Evolutionary conservation across 2,797 vertebrate species (phyloP).

Genomic region (Merluccius polli): DNA sequence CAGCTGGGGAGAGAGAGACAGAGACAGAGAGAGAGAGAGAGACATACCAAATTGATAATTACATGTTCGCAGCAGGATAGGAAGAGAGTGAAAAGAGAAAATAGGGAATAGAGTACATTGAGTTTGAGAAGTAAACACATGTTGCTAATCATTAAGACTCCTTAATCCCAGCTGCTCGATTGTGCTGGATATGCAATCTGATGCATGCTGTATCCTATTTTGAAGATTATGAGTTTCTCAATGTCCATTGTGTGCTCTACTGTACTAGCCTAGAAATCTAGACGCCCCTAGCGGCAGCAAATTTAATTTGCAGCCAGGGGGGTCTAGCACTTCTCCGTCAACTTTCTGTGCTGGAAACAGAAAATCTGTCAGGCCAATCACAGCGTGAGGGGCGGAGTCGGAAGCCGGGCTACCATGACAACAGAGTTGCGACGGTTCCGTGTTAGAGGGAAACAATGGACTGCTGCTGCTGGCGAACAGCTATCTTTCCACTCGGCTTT

Average conservation of each 20-base stretch:
- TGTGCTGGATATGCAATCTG: neutral
- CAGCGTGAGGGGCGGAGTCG: too few species aligned
- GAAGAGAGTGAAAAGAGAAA: constrained; percentile 25
- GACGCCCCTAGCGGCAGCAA: too few species aligned
- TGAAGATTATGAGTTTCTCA: neutral
- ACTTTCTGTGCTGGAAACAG: too few species aligned
- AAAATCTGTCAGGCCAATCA: too few species aligned
- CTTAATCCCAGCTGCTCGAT: neutral
- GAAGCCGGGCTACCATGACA: too few species aligned
- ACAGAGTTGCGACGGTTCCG: too few species aligned
- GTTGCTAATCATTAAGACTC: neutral
- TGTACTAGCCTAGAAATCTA: too few species aligned
- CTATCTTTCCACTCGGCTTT: too few species aligned
- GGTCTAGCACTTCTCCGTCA: too few species aligned
- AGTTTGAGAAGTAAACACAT: constrained; percentile 12
- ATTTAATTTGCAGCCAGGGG: too few species aligned
- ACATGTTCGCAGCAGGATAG: constrained; percentile 33
- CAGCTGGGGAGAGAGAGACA: neutral
- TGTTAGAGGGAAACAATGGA: too few species aligned
- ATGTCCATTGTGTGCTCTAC: neutral
- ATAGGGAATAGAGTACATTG: constrained; percentile 15
- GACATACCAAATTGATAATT: constrained; percentile 30
- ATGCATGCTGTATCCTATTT: neutral
- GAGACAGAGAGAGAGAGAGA: constrained; percentile 6
- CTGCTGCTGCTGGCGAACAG: too few species aligned